Evolutionary conservation across 2,797 vertebrate species (phyloP), one percentile per base, ranked within the genome.

Genomic region (Falco rusticolus): DNA sequence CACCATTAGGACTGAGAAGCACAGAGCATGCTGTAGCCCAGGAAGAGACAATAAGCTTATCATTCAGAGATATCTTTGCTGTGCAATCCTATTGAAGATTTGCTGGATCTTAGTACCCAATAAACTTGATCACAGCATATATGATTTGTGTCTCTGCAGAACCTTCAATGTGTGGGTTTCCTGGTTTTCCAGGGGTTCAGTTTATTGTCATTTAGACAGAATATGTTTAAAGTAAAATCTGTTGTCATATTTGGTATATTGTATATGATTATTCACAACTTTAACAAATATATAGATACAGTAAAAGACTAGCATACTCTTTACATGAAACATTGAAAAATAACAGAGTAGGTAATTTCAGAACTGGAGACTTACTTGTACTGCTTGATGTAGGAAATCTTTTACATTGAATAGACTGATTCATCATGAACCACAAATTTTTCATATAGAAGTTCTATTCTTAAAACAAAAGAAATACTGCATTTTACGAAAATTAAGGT

Each of bases 171-270:
- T 50, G 5, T 50, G 24, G 9, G 8, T 51, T 87, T 71, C 6
- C 17, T 84, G 0, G 0, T 29, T 33, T 87, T 71, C n/a, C 22
- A 34, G 11, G 28, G 5, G 0, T 47, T 84, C 37, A 6, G 34
- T 78, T 79, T 82, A 53, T 72, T 90, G 11, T 93, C 1, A 0
- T 48, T 83, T 77, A 81, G 48, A 78, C 6, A 50, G 9, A 86
- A 70, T 22, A 4, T n/a, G 26, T n/a, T 72, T 60, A 33, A 84
- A 72, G 19, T 65, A 74, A 84, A 87, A 85, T 50, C 5, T 71
- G 4, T 43, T 28, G 2, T 48, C 5, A 18, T 72, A 57, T 71
- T 71, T 79, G 6, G 4, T 54, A 22, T 34, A 63, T 25, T 75
- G 16, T 18, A 13, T 72, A n/a, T 47, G 25, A 45, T 45, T 47